phyloP scores from a whole-genome alignment of 2,888 invertebrate species.

The Dasysyrphus tricinctus region DNA sequence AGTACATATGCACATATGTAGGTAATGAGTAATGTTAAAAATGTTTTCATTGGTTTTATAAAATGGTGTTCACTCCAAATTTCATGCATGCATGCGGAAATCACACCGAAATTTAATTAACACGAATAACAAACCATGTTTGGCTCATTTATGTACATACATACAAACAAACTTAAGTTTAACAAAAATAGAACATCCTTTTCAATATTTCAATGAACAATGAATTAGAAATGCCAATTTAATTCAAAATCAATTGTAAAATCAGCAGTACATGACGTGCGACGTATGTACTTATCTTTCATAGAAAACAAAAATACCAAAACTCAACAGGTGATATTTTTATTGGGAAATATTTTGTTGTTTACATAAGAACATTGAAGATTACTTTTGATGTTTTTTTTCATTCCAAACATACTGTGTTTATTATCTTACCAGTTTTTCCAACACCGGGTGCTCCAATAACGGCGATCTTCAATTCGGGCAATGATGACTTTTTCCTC shows the following conservation, averaged over 20 bases:
- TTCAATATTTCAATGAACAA: no score
- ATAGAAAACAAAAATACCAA: not conserved
- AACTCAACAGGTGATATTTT: constrained; percentile 60
- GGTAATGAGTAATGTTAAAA: no score
- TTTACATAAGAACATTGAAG: constrained; percentile 37
- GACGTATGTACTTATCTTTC: not conserved
- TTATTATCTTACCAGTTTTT: constrained; percentile 91
- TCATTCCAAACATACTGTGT: not conserved
- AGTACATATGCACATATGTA: no score
- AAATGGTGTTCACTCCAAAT: no score
- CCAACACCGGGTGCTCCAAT: constrained; percentile 95
- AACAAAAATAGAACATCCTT: no score
- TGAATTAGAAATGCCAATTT: not conserved
- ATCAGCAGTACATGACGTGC: not conserved
- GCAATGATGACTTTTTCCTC: constrained; percentile 94
- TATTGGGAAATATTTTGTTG: constrained; percentile 29
- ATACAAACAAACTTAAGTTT: no score
- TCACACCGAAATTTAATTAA: no score
- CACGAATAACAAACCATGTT: no score
- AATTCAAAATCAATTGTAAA: not conserved
- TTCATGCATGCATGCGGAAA: no score
- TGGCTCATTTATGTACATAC: no score
- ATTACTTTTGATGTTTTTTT: constrained; percentile 9
- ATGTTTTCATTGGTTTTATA: no score
- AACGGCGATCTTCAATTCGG: constrained; percentile 95